A percentile compares a stretch with the other conserved stretches of the same genome.
Conservation (phyloP, 2,113 vertebrate genomes). For the Trichomycterus rosablanca region DNA sequence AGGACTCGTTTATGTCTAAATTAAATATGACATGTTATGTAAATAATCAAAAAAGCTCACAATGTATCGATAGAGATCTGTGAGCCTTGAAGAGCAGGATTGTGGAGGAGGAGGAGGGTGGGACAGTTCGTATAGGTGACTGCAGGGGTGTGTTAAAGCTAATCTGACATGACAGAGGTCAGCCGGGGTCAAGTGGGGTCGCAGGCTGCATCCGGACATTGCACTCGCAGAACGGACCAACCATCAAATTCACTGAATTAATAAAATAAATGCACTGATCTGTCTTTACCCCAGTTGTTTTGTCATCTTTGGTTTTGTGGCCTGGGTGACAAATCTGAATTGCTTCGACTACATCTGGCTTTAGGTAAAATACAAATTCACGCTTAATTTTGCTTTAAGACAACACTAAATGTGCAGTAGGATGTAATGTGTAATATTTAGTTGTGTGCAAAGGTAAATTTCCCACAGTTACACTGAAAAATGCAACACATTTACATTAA, state of each 20-base stretch:
- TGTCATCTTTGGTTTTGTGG: no score
- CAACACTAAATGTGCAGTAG: no score
- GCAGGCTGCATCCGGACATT: constrained; percentile 62
- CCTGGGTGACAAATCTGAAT: no score
- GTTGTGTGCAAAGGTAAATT: no score
- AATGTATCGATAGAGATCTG: constrained; percentile 21
- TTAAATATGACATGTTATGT: constrained; percentile 29
- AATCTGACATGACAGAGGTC: constrained; percentile 71
- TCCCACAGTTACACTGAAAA: no score
- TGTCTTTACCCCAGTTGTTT: no score
- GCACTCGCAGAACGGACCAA: constrained; percentile 57
- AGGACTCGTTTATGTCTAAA: constrained; percentile 1
- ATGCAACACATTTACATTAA: no score
- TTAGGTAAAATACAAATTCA: no score
- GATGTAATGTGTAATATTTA: no score
- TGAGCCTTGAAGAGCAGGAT: neutral
- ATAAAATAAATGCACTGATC: neutral
- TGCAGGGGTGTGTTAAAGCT: constrained; percentile 46
- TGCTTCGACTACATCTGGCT: no score
- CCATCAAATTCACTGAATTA: constrained; percentile 25
- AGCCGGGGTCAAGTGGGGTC: constrained; percentile 73
- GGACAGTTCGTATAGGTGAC: constrained; percentile 26
- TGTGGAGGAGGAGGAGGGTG: neutral
- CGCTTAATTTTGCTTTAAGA: no score
- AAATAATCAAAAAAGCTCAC: constrained; percentile 18